A percentile compares a stretch with the other conserved stretches of the same genome.
phyloP scores from a whole-genome alignment of 2,888 invertebrate species.

The Agapetus fuscipes region DNA sequence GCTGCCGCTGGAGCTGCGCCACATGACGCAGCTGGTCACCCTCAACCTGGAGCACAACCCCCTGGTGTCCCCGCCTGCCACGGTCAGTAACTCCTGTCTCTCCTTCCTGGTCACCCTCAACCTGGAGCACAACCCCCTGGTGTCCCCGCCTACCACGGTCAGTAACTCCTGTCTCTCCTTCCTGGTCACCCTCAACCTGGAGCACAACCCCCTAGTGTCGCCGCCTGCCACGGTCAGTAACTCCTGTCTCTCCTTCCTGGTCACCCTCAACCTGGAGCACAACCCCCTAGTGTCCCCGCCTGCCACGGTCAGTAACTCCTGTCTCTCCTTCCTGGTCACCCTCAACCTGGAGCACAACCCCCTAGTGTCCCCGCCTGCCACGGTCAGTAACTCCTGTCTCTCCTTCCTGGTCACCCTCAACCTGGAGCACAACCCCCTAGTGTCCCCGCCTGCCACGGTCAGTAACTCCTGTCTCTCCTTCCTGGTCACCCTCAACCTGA shows the following conservation, averaged over 20 bases:
- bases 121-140: no score
- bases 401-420: slow-evolving; percentile 74
- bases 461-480: no score
- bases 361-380: slow-evolving; percentile 82
- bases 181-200: slow-evolving; percentile 72
- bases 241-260: no score
- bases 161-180: no score
- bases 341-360: slow-evolving; percentile 84
- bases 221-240: slow-evolving; percentile 87
- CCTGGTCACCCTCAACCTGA: slow-evolving; percentile 72
- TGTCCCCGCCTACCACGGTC: no score
- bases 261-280: slow-evolving; percentile 73
- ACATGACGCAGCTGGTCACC: slow-evolving; percentile 75
- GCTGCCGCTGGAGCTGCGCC: slow-evolving; percentile 78
- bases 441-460: slow-evolving; percentile 87
- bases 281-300: slow-evolving; percentile 90
- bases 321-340: no score
- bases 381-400: no score
- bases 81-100: no score
- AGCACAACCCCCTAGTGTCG: slow-evolving; percentile 84
- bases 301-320: slow-evolving; percentile 79
- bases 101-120: no score
- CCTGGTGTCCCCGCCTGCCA: slow-evolving; percentile 82
- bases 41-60: slow-evolving; percentile 84
- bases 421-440: slow-evolving; percentile 83